Percentiles rank a stretch among this genome's conserved stretches.
Evolutionary conservation across 1,140 invertebrate genomes (phyloP).

Genomic region (Zaprionus gabonicus): DNA sequence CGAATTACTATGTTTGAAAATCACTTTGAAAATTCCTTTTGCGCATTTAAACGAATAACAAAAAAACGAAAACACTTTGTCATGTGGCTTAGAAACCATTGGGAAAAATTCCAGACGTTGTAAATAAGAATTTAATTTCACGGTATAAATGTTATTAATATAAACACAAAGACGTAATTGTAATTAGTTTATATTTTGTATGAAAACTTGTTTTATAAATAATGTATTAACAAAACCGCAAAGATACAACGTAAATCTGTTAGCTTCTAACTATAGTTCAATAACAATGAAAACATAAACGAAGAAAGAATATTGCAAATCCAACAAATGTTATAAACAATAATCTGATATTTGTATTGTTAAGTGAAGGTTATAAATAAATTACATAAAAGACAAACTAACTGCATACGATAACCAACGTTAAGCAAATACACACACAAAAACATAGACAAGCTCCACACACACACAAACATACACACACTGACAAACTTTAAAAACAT

Average conservation of each 20-base stretch:
- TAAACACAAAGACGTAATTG: constrained; percentile 50
- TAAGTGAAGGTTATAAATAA: constrained; percentile 61
- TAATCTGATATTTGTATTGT: constrained; percentile 56
- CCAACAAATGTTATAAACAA: constrained; percentile 58
- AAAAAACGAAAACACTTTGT: constrained; percentile 27
- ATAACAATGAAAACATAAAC: constrained; percentile 13
- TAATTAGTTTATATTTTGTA: constrained; percentile 81
- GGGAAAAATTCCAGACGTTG: constrained; percentile 36
- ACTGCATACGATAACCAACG: constrained; percentile 65
- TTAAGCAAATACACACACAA: constrained; percentile 53
- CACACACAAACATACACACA: constrained; percentile 39
- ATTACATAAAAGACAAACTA: constrained; percentile 40
- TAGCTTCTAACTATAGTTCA: constrained; percentile 66
- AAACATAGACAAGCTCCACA: constrained; percentile 32
- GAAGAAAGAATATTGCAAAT: constrained; percentile 32
- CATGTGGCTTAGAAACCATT: constrained; percentile 25
- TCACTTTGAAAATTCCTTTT: constrained; percentile 47
- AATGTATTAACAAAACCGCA: constrained; percentile 45
- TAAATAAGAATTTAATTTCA: constrained; percentile 52
- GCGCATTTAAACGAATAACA: constrained; percentile 51
- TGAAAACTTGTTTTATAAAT: constrained; percentile 71
- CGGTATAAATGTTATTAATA: constrained; percentile 35
- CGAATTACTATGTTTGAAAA: constrained; percentile 14
- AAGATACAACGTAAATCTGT: constrained; percentile 49
- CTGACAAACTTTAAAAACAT: constrained; percentile 37